Base-by-base conservation (phyloP, 2,113 vertebrate species). In the Myiagra hebetior region DNA sequence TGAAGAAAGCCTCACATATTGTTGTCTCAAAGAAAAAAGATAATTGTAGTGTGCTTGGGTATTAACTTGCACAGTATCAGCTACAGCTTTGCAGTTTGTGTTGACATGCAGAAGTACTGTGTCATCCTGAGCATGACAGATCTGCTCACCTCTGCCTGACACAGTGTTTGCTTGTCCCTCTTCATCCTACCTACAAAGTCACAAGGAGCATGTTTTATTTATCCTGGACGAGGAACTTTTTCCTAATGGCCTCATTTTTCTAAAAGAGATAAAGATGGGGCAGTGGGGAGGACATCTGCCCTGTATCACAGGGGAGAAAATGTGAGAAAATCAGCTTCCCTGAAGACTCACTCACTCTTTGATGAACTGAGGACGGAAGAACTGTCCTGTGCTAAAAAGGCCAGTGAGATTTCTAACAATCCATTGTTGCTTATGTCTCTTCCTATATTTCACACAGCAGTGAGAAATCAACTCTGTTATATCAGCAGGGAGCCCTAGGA, bases 21-120 rank as follows among this genome's bases (percentile, higher is more conserved):
- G 63, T 88, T 90, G 64, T 94, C 83, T 80, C 64, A 90, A 81
- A 95, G 67, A 31, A 85, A 75, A 92, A 88, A 46, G 52, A 84
- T 85, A 74, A 70, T 37, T 59, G 33, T 41, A 18, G 22, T 49
- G n/a, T 81, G 55, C 27, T 83, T 74, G 65, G 22, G 63, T 91
- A 42, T 79, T 95, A 93, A 77, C 85, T 87, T 65, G 78, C 60
- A 47, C 39, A 26, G 3, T 77, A 77, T 55, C 75, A 70, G 59
- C 79, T 84, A 30, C 60, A 75, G 68, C 73, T 92, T 70, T 89
- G 65, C 64, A 39, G 76, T 75, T 78, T 47, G 62, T 47, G 56
- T 44, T 92, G 91, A 59, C 44, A 14, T n/a, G 60, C 72, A 56
- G 53, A 86, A 70, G 46, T 62, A 74, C 22, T 18, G 46, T 41